These are phyloP conservation scores for Metalampra italica DNA, from an alignment of 2,888 invertebrate genomes.

Conservation along the genomic window DNA sequence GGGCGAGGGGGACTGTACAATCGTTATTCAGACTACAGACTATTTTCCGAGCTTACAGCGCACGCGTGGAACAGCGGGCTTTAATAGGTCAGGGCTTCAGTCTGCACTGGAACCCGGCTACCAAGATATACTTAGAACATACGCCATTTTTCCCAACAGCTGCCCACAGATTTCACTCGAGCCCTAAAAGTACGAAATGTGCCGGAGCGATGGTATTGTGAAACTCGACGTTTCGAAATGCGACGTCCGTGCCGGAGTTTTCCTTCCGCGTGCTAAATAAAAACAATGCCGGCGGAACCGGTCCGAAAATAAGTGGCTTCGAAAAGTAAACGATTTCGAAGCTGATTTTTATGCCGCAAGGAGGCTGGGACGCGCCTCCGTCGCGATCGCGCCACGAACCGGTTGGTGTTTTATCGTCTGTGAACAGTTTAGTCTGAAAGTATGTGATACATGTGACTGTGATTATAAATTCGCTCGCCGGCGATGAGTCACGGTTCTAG, in stretches of 20 bases:
- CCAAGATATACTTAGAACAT: slow-evolving; percentile 54
- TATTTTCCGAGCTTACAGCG: slow-evolving; percentile 53
- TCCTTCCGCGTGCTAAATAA: slow-evolving; percentile 32
- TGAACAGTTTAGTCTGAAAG: slow-evolving; percentile 25
- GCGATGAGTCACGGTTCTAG: slow-evolving; percentile 39
- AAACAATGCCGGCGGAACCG: slow-evolving; percentile 28
- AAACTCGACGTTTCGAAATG: slow-evolving; percentile 15
- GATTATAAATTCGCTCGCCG: slow-evolving; percentile 36
- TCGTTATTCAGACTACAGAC: slow-evolving; percentile 69
- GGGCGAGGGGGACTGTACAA: slow-evolving; percentile 56
- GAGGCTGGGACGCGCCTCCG: slow-evolving; percentile 37
- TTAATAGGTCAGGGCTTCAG: slow-evolving; percentile 71
- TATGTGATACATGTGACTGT: slow-evolving; percentile 40
- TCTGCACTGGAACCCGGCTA: slow-evolving; percentile 60
- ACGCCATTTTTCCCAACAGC: slow-evolving; percentile 38
- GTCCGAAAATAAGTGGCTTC: slow-evolving; percentile 41
- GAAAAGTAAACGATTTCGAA: slow-evolving; percentile 35
- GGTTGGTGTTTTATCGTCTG: slow-evolving; percentile 21
- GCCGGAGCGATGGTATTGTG: slow-evolving; percentile 17
- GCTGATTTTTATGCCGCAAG: slow-evolving; percentile 31
- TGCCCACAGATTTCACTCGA: slow-evolving; percentile 16
- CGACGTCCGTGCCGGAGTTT: slow-evolving; percentile 13
- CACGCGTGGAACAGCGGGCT: slow-evolving; percentile 58
- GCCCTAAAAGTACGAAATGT: slow-evolving; percentile 28
- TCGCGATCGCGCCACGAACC: slow-evolving; percentile 20